Percentiles rank a stretch among this genome's conserved stretches.
Conservation (phyloP, 1,140 invertebrate species). For the Pemphigus obesinymphae region DNA sequence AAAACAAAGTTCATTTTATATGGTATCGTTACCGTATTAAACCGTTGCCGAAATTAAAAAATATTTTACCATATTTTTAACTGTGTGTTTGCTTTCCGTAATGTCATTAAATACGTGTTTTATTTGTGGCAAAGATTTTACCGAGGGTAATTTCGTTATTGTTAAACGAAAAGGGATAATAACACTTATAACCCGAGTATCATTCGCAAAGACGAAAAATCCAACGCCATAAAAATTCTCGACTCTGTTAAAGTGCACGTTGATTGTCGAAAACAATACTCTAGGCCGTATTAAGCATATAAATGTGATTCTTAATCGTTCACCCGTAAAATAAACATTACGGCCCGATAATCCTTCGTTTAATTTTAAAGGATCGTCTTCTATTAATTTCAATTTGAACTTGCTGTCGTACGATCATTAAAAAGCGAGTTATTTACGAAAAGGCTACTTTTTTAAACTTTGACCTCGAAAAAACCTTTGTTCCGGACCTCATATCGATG, state of each 20-base stretch:
- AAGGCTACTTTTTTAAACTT: too few species aligned
- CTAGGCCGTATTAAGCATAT: not conserved
- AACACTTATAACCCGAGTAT: not conserved
- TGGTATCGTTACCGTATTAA: too few species aligned
- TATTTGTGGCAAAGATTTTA: not conserved
- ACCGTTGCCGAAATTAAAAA: too few species aligned
- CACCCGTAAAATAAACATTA: not conserved
- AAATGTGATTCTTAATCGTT: not conserved
- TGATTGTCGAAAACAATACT: not conserved
- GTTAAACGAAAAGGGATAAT: not conserved
- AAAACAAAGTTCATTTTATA: too few species aligned
- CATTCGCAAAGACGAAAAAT: not conserved
- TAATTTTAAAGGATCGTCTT: slow-evolving; percentile 17
- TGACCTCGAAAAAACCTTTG: too few species aligned
- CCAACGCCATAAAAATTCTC: not conserved
- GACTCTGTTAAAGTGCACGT: not conserved
- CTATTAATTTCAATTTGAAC: too few species aligned
- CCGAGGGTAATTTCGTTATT: not conserved
- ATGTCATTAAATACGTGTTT: not conserved
- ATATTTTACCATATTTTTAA: too few species aligned
- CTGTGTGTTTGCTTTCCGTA: not conserved
- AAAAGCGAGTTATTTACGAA: too few species aligned
- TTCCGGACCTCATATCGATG: too few species aligned
- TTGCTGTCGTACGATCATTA: too few species aligned
- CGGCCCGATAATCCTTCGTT: not conserved